Percentiles rank a stretch among this genome's conserved stretches.
Conservation (phyloP, 2,888 invertebrate species). For the Prionchulus punctatus region DNA sequence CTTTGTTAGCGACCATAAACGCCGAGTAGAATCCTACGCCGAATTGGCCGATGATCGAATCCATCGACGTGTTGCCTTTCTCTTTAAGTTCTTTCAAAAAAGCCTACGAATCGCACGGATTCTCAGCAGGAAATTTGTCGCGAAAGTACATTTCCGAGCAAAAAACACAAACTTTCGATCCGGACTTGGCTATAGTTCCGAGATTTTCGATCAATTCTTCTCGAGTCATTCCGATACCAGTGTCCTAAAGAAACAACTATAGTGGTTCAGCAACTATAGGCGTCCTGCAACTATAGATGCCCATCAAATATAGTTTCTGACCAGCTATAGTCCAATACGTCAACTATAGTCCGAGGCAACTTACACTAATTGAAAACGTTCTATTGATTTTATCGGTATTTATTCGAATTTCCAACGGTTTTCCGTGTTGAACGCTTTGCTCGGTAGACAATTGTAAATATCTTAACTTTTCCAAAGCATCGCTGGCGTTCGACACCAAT, state of each 20-base stretch:
- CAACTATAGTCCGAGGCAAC: not conserved
- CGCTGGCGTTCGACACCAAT: conserved; percentile 86
- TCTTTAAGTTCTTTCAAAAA: conserved; percentile 58
- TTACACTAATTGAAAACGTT: conserved; percentile 65
- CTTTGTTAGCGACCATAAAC: conserved; percentile 89
- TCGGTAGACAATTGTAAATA: conserved; percentile 49
- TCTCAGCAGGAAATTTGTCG: too few species aligned
- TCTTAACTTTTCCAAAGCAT: conserved; percentile 83
- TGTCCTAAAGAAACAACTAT: conserved; percentile 50
- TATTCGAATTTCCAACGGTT: conserved; percentile 65
- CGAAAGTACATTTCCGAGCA: too few species aligned
- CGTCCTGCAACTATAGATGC: too few species aligned
- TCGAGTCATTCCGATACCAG: conserved; percentile 83
- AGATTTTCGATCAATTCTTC: conserved; percentile 76
- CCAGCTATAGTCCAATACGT: too few species aligned
- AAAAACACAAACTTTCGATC: conserved; percentile 54
- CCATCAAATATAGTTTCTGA: too few species aligned
- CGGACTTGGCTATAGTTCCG: conserved; percentile 87
- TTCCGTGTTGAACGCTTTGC: not conserved
- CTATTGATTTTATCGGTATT: conserved; percentile 68
- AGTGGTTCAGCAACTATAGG: too few species aligned
- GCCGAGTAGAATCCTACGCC: conserved; percentile 95
- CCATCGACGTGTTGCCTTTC: conserved; percentile 35
- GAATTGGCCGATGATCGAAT: conserved; percentile 83
- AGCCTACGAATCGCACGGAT: conserved; percentile 44